These are phyloP conservation scores for Zaprionus ghesquierei DNA, from an alignment of 1,140 invertebrate species.

Conservation along the genomic window DNA sequence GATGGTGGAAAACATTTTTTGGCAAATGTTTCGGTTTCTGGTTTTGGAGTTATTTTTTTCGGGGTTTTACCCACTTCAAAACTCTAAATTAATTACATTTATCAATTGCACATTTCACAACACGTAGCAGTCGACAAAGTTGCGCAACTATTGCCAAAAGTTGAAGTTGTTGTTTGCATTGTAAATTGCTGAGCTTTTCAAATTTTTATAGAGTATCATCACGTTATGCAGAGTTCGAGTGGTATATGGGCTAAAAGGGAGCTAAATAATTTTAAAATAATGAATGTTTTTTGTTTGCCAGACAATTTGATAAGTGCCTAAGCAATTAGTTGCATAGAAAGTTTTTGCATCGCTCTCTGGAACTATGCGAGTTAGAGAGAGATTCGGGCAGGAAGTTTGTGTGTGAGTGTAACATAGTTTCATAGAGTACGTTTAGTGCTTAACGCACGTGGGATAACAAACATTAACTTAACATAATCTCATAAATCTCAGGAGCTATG, in stretches of 20 bases:
- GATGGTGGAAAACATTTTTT: conserved; percentile 3
- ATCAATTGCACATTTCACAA: conserved; percentile 20
- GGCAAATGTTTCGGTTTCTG: not conserved
- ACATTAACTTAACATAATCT: no score
- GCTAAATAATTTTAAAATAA: not conserved
- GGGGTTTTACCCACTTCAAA: conserved; percentile 13
- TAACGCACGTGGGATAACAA: no score
- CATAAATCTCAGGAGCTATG: no score
- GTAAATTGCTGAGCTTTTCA: not conserved
- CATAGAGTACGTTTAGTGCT: no score
- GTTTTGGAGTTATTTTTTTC: not conserved
- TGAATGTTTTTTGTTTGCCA: not conserved
- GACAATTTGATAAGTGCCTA: not conserved
- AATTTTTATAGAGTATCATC: not conserved
- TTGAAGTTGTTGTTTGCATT: not conserved
- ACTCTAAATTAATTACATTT: conserved; percentile 43
- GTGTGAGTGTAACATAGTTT: no score
- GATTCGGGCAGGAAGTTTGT: no score
- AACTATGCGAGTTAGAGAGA: not conserved
- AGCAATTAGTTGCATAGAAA: not conserved
- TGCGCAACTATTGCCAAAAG: not conserved
- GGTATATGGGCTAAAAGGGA: no score
- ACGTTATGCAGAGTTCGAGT: not conserved
- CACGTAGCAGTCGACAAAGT: not conserved
- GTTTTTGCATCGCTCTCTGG: not conserved